Conservation (phyloP, 2,888 invertebrate species). For the Hydropsyche betteni region DNA sequence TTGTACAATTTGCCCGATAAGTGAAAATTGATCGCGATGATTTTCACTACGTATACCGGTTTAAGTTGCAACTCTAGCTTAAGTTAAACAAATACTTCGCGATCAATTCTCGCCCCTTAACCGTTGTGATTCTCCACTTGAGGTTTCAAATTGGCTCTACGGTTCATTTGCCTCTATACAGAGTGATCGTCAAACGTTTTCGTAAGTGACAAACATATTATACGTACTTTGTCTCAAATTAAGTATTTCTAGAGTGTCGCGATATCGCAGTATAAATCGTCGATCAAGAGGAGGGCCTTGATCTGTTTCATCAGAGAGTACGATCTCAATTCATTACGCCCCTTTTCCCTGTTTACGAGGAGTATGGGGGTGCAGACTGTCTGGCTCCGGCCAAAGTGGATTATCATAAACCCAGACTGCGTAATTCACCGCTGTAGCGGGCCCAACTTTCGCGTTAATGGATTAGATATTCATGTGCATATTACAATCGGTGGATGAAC, state of each 20-base stretch:
- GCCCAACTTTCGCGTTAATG: conserved; percentile 40
- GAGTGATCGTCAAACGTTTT: neutral
- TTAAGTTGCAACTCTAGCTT: neutral
- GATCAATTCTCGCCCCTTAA: conserved; percentile 8
- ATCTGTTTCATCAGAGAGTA: conserved; percentile 20
- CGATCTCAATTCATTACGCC: conserved; percentile 35
- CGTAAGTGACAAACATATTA: neutral
- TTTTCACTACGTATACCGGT: neutral
- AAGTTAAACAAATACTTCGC: conserved; percentile 1
- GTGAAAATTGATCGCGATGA: neutral
- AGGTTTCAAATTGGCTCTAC: neutral
- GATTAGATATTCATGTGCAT: conserved; percentile 37
- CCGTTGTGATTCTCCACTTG: neutral
- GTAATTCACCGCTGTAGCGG: conserved; percentile 39
- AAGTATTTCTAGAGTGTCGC: too few species aligned
- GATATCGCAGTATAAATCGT: neutral
- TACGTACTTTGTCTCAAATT: too few species aligned
- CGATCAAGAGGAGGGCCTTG: neutral
- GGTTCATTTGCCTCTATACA: too few species aligned
- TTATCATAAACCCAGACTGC: conserved; percentile 43
- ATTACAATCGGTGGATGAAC: conserved; percentile 27
- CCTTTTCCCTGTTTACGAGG: neutral
- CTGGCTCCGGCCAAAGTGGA: conserved; percentile 41
- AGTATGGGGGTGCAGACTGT: conserved; percentile 29
- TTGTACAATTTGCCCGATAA: neutral